Evolutionary conservation across 1,140 invertebrate species (phyloP), one percentile per base, ranked within the genome.

Genomic region (Sitodiplosis mosellana): DNA sequence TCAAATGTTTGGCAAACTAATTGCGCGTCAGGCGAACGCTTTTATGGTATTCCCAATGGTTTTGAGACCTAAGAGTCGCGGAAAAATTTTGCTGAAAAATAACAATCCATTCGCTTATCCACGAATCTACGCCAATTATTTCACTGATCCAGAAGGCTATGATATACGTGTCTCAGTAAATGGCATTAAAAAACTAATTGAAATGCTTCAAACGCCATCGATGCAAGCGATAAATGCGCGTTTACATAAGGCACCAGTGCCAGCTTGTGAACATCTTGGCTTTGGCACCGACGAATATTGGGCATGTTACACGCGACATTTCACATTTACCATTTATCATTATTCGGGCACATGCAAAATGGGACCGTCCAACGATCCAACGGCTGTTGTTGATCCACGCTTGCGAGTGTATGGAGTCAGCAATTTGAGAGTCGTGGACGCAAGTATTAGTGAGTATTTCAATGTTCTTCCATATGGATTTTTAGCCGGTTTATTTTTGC

Each of bases 321-420:
- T 82, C 20, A 81, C 82, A 0, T 69, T 76, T 19, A 83, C 77
- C 1, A 77, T 87, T 42, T 85, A 81, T 54, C 85, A 90, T 59
- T 78, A 79, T 20, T 74, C 75, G 2, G 84, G 86, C 0, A 89
- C 86, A 0, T 83, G 81, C 57, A 88, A 86, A 64, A 92, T 92
- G 87, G 87, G 85, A 1, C 74, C 77, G 0, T 49, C 55, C 14
- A 66, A 55, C 2, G 83, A 87, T 60, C 66, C 69, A 3, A 67
- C 69, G 0, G 75, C 81, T 4, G 82, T 87, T 0, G 81, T 87
- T 0, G 76, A 83, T 64, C 70, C 78, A 0, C 71, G 74, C 52
- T 62, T 86, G 43, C 65, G 70, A 49, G 81, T 86, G 0, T 71
- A 80, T 51, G 83, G 81, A 2, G 63, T 87, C 11, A 64, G 69